Conservation (phyloP, 2,113 vertebrate genomes). For the Xyliphius kryptos region DNA sequence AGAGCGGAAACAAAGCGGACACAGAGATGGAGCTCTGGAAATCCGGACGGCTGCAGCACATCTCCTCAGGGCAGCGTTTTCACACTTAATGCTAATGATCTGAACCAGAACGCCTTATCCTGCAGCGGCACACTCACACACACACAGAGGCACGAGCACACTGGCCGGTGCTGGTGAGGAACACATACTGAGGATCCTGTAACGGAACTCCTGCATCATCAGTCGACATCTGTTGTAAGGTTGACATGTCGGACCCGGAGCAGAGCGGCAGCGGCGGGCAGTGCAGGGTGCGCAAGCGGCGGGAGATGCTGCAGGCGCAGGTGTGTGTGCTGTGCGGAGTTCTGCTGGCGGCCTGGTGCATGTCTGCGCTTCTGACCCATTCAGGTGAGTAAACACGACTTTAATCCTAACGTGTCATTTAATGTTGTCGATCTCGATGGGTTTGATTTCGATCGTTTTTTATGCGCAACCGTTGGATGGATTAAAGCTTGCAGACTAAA, state of each 20-base stretch:
- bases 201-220: constrained; percentile 5
- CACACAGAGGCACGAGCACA: background rate
- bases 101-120: constrained; percentile 9
- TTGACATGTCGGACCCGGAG: constrained; percentile 30
- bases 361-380: constrained; percentile 62
- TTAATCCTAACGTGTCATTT: too few relatives aligned
- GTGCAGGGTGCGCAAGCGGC: constrained; percentile 72
- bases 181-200: constrained; percentile 29
- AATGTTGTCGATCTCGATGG: too few relatives aligned
- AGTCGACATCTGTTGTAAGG: constrained; percentile 21
- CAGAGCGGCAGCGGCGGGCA: constrained; percentile 43
- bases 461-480: background rate
- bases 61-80: constrained; percentile 4
- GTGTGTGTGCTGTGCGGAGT: constrained; percentile 72
- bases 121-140: constrained; percentile 18
- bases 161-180: constrained; percentile 28
- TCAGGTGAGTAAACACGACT: constrained; percentile 64
- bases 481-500: too few relatives aligned
- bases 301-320: constrained; percentile 74
- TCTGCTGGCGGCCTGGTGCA: constrained; percentile 69
- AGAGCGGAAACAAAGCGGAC: background rate
- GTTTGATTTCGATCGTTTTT: background rate
- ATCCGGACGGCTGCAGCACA: constrained; percentile 7
- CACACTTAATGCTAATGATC: constrained; percentile 13
- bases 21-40: background rate